Evolutionary conservation across 2,888 invertebrate species (phyloP), one percentile per base, ranked within the genome.

Genomic region (Hirudinaria manillensis): DNA sequence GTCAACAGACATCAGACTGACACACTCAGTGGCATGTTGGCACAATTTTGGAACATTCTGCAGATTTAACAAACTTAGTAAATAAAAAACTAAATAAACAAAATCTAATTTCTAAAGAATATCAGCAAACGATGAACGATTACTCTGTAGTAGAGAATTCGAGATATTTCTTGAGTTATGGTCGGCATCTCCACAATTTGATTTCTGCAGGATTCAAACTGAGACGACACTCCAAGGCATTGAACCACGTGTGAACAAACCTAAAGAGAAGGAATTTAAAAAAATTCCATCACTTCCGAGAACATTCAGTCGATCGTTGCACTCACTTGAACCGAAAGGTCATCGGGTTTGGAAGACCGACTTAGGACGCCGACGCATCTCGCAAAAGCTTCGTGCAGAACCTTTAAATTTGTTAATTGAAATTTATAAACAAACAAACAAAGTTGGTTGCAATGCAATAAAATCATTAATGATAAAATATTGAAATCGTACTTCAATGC

Each of bases 141-240:
- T 85, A 92, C 92, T 87, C 92, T 92, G 83, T 92, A 94, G 83
- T 92, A 91, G 13, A 95, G 88, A 78, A 93, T 90, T 77, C 92
- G 88, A 82, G 93, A 92, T 16, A 95, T 87, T 85, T 98, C 95
- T 70, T 90, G 90, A 76, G 94, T 90, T 51, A 99, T 89, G 81
- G 91, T 90, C n/a, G 93, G 91, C 87, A 95, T 88, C 82, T 91
- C 91, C 75, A 85, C 84, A 3, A 93, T 92, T 82, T 96, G 92
- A 81, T 91, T 91, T 80, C 96, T 89, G 84, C 97, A 98, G 66
- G 90, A 91, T 79, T 92, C 90, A 88, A 99, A 99, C 80, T 91
- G 90, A 51, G 96, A 94, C 3, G 98, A 94, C 3, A 98, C 97
- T n/a, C 93, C 91, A 85, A 94, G 94, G 86, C 96, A 97, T 76